phyloP scores from a whole-genome alignment of 1,140 invertebrate genomes.

The Latrodectus geometricus region DNA sequence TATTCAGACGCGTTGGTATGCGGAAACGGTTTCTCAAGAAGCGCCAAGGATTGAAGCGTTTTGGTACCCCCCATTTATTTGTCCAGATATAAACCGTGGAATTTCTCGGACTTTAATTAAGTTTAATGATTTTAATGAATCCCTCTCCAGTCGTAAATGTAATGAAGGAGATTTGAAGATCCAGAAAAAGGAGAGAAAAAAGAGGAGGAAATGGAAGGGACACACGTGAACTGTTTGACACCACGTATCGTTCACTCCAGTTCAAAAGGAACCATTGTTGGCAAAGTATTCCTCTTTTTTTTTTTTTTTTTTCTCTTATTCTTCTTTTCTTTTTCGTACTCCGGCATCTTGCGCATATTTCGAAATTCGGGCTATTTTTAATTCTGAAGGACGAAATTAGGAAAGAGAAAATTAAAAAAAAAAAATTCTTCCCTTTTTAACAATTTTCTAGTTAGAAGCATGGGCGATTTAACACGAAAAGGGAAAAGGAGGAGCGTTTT shows the following conservation, averaged over 20 bases:
- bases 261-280: background rate
- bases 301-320: too few species aligned
- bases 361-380: background rate
- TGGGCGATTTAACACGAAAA: slow-evolving; percentile 31
- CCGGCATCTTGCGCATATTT: background rate
- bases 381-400: background rate
- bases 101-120: background rate
- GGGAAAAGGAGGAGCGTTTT: slow-evolving; percentile 2
- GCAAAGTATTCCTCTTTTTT: background rate
- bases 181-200: background rate
- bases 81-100: background rate
- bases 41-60: background rate
- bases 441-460: slow-evolving; percentile 34
- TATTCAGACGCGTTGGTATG: background rate
- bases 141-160: background rate
- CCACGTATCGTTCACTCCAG: background rate
- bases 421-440: slow-evolving; percentile 9
- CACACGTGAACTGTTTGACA: background rate
- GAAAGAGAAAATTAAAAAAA: background rate
- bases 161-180: background rate
- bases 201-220: background rate
- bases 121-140: slow-evolving; percentile 3
- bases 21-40: background rate
- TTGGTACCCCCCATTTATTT: background rate
- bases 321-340: too few species aligned